Conservation (phyloP, 2,888 invertebrate species). For the Oxystoma pomonae region DNA sequence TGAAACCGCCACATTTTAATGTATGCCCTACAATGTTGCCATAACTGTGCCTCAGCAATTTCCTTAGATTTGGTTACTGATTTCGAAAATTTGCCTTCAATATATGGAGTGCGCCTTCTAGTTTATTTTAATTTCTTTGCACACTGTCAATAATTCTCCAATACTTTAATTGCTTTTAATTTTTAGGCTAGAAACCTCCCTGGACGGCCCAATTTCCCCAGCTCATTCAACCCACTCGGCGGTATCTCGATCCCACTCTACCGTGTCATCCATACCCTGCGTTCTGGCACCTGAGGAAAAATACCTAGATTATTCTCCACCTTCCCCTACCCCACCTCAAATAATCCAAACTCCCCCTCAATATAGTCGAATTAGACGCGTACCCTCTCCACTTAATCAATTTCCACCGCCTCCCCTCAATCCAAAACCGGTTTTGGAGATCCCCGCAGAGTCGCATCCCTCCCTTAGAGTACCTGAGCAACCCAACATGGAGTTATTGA, state of each 20-base stretch:
- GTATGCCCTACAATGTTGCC: too few species aligned
- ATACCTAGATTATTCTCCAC: conserved; percentile 24
- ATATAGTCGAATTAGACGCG: not conserved
- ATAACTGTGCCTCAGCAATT: too few species aligned
- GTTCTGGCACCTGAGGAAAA: conserved; percentile 34
- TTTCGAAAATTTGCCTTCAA: too few species aligned
- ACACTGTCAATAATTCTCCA: too few species aligned
- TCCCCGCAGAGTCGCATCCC: conserved; percentile 47
- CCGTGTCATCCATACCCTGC: conserved; percentile 23
- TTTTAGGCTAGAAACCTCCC: conserved; percentile 45
- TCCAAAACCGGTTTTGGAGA: conserved; percentile 42
- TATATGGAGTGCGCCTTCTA: too few species aligned
- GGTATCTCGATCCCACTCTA: conserved; percentile 35
- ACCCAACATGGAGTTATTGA: conserved; percentile 42
- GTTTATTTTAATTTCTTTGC: too few species aligned
- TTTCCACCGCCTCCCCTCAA: conserved; percentile 30
- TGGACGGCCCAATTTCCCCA: conserved; percentile 43
- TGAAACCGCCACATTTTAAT: too few species aligned
- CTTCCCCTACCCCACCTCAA: conserved; percentile 22
- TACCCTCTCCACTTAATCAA: not conserved
- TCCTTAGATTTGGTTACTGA: too few species aligned
- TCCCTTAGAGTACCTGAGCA: conserved; percentile 39
- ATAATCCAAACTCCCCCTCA: conserved; percentile 22
- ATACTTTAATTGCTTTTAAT: too few species aligned
- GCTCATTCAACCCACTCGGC: conserved; percentile 30